These are phyloP conservation scores for Propithecus perrieri DNA, from an alignment of 2,797 vertebrate species.

Conservation along the genomic window DNA sequence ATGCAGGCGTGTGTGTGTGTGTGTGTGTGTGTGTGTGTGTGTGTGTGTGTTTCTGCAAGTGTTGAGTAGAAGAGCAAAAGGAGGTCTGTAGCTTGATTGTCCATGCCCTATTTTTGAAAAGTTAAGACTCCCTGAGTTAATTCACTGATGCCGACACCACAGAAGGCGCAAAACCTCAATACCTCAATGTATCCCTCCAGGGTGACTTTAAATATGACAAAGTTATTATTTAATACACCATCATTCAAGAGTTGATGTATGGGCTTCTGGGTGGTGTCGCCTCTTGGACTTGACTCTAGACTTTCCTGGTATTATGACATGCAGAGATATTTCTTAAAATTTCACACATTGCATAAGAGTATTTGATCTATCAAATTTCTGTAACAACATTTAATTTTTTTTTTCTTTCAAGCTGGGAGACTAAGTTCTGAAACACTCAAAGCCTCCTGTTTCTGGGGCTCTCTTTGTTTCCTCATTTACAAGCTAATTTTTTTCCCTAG, in stretches of 20 bases:
- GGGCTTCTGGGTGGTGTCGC: constrained; percentile 61
- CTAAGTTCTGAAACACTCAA: not conserved
- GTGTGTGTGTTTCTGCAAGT: not conserved
- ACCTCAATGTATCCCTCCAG: constrained; percentile 81
- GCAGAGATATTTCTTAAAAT: constrained; percentile 67
- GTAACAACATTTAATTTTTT: not conserved
- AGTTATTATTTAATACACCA: constrained; percentile 84
- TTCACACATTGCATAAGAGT: constrained; percentile 44
- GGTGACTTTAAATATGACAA: constrained; percentile 87
- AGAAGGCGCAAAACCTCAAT: constrained; percentile 77
- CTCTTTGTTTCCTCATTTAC: not conserved
- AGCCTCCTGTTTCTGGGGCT: not conserved
- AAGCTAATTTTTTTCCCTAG: not conserved
- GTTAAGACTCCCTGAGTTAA: constrained; percentile 70
- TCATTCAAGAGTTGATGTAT: constrained; percentile 83
- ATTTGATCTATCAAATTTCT: constrained; percentile 16
- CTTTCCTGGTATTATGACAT: constrained; percentile 64
- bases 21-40: not conserved
- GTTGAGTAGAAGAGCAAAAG: not conserved
- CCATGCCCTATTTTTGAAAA: constrained; percentile 19
- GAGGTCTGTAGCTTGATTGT: not conserved
- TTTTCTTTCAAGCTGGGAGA: not conserved
- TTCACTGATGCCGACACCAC: constrained; percentile 70
- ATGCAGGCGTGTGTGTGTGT: not conserved
- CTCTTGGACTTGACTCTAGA: constrained; percentile 44